Percentiles rank a stretch among this genome's conserved stretches.
Evolutionary conservation across 1,140 invertebrate genomes (phyloP).

Genomic region (Temnothorax nylanderi): DNA sequence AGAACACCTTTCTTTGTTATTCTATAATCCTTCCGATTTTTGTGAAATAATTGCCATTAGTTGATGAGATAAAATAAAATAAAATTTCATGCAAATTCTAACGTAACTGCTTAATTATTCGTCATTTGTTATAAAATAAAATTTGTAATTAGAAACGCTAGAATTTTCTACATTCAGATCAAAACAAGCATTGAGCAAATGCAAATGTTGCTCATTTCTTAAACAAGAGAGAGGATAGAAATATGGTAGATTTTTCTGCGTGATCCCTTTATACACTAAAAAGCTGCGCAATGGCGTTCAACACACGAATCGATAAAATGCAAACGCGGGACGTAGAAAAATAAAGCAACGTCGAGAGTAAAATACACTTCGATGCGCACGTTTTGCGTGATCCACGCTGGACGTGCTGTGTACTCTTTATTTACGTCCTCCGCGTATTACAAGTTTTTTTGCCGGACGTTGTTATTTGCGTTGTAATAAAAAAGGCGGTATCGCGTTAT

Average conservation of each 20-base stretch:
- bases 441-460: not conserved
- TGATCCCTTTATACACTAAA: constrained; percentile 32
- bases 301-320: constrained; percentile 50
- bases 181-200: not conserved
- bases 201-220: not conserved
- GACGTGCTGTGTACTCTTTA: constrained; percentile 1
- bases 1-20: not conserved
- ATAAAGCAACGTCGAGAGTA: constrained; percentile 42
- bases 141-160: not conserved
- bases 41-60: not conserved
- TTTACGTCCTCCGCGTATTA: constrained; percentile 1
- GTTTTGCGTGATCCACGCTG: not conserved
- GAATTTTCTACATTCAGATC: not conserved
- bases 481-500: constrained; percentile 3
- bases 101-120: constrained; percentile 5
- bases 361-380: constrained; percentile 42
- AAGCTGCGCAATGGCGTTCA: constrained; percentile 31
- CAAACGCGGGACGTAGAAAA: constrained; percentile 42
- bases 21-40: not conserved
- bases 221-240: not conserved
- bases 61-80: not conserved
- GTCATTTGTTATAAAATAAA: not conserved
- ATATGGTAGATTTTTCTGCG: constrained; percentile 3
- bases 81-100: not conserved
- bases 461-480: constrained; percentile 25